These are phyloP conservation scores for Trachythela sp. DNA, from an alignment of 64 coral and sea anemone species.

Conservation along the genomic window DNA sequence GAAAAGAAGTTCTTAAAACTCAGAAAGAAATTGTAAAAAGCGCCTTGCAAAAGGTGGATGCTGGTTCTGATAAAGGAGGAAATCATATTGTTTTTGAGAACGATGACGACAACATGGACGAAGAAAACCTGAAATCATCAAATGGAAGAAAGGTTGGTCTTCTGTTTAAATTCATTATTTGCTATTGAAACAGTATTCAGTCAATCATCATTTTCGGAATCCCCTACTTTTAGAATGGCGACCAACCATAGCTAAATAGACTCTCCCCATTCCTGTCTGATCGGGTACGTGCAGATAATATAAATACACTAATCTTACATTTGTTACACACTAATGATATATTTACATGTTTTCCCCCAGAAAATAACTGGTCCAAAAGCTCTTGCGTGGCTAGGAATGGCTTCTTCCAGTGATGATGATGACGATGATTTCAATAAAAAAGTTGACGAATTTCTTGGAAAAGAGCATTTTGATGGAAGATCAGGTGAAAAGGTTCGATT, in stretches of 20 bases:
- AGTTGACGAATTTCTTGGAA: constrained; percentile 43
- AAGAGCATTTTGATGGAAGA: constrained; percentile 83
- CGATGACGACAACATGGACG: not conserved
- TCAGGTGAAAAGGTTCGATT: constrained; percentile 70
- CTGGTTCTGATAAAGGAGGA: not conserved
- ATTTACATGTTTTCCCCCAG: too few relatives aligned
- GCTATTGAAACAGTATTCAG: too few relatives aligned
- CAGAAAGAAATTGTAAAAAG: constrained; percentile 11
- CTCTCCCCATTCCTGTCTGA: too few relatives aligned
- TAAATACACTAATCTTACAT: not conserved
- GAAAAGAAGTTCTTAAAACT: not conserved
- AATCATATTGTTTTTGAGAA: not conserved
- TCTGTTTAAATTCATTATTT: not conserved
- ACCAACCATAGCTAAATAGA: too few relatives aligned
- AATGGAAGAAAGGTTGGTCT: not conserved
- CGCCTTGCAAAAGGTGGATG: not conserved
- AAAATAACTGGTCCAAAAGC: constrained; percentile 83
- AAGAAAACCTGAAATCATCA: not conserved
- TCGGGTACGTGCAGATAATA: too few relatives aligned
- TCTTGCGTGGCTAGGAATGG: constrained; percentile 74
- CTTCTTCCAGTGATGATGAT: constrained; percentile 47
- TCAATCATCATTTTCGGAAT: too few relatives aligned
- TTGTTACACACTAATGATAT: too few relatives aligned
- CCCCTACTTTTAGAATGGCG: too few relatives aligned
- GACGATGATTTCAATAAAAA: constrained; percentile 17